These are phyloP conservation scores for Habrosyne pyritoides DNA, from an alignment of 2,888 invertebrate genomes.

Conservation along the genomic window DNA sequence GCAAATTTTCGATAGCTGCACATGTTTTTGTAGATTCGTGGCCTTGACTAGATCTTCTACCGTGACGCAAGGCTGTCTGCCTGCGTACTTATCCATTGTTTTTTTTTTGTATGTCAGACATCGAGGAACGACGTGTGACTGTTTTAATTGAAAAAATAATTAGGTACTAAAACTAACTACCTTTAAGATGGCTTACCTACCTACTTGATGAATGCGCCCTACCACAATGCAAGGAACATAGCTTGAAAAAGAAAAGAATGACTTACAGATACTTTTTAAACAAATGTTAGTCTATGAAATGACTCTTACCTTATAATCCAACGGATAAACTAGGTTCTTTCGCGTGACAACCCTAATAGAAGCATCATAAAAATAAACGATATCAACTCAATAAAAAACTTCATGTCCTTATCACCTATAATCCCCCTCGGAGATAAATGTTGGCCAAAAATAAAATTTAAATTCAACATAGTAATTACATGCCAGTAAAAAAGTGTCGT, in stretches of 20 bases:
- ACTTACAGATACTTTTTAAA: too few species aligned
- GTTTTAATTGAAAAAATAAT: slow-evolving; percentile 10
- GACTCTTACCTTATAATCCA: too few species aligned
- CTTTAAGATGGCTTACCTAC: too few species aligned
- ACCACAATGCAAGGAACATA: too few species aligned
- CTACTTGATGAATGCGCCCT: too few species aligned
- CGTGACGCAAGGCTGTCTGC: background rate
- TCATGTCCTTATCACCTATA: slow-evolving; percentile 23
- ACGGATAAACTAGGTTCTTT: too few species aligned
- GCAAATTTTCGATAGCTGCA: background rate
- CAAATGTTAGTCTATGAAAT: too few species aligned
- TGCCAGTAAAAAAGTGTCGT: too few species aligned
- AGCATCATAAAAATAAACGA: slow-evolving; percentile 31
- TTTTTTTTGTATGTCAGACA: background rate
- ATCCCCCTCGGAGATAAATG: slow-evolving; percentile 25
- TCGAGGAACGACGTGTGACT: slow-evolving; percentile 9
- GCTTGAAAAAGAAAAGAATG: too few species aligned
- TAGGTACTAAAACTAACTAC: background rate
- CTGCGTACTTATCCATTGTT: background rate
- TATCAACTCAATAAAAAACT: slow-evolving; percentile 37
- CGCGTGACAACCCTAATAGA: slow-evolving; percentile 26
- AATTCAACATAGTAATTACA: too few species aligned
- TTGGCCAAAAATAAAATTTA: slow-evolving; percentile 22
- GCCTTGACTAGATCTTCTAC: background rate
- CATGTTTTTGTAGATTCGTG: background rate